Evolutionary conservation across 2,113 vertebrate species (phyloP), one percentile per base, ranked within the genome.

Genomic region (Cyprichromis sp.): DNA sequence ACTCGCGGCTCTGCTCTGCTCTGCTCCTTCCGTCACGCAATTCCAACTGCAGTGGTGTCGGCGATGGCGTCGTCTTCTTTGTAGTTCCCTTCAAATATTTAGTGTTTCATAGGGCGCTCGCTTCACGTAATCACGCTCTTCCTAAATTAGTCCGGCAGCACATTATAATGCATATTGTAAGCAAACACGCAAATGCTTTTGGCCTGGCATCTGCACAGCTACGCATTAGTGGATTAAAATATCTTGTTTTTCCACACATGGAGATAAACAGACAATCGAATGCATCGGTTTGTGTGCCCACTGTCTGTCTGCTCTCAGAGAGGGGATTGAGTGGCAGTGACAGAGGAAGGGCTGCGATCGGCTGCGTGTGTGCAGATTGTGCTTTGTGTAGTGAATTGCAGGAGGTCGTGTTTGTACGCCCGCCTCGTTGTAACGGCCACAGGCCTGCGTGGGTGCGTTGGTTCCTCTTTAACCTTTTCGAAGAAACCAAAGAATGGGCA

Each of bases 31-130:
- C 47, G 83, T 92, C 92, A 89, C 86, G 71, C 91, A 84, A 59
- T 36, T 86, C 45, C 10, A 80, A 16, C 85, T 73, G 71, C 9
- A 29, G 50, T 83, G 26, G 83, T 76, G 40, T 73, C 21, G 14
- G 29, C 87, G 42, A 42, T 7, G n/a, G 92, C 76, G 13, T 78
- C 73, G 34, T 79, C 86, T 92, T 91, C 87, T 57, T 52, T 73
- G 83, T 82, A 52, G 86, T 87, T 79, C 84, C 68, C 42, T 82
- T 92, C 21, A 94, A 94, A 94, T 91, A 92, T 93, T 92, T 81
- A 92, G 55, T 50, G 31, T 84, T 86, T 82, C 81, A 63, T 53
- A 34, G 61, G 85, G 80, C 50, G 47, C 36, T 42, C n/a, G 45
- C 84, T 88, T 79, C 50, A 24, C 50, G 31, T 80, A 85, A 36